Conservation (phyloP, 1,140 invertebrate genomes). For the Lasioglossum albipes region DNA sequence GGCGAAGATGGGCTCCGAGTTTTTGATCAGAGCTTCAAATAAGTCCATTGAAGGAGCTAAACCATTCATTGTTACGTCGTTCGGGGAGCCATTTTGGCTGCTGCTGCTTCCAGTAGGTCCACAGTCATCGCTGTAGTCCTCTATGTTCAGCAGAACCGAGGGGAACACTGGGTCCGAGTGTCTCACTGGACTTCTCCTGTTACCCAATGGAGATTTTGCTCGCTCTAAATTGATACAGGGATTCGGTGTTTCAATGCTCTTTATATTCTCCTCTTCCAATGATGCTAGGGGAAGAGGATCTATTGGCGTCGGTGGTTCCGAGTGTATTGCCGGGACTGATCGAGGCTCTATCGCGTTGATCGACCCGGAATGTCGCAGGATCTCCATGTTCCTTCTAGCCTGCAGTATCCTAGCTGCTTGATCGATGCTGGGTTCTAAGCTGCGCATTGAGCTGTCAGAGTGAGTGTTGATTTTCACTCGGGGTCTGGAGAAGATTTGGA, state of each 20-base stretch:
- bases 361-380: constrained; percentile 64
- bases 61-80: not conserved
- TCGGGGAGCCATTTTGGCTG: constrained; percentile 7
- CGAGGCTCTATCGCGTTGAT: constrained; percentile 57
- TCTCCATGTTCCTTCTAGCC: constrained; percentile 49
- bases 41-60: constrained; percentile 38
- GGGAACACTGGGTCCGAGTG: constrained; percentile 72
- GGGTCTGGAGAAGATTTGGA: constrained; percentile 34
- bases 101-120: not conserved
- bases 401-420: constrained; percentile 39
- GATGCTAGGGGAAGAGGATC: constrained; percentile 65
- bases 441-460: constrained; percentile 29
- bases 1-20: constrained; percentile 66
- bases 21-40: constrained; percentile 49
- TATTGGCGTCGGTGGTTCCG: constrained; percentile 75
- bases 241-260: constrained; percentile 3
- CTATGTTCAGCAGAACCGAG: constrained; percentile 72
- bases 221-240: not conserved
- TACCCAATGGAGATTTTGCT: constrained; percentile 27
- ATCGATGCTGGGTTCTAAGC: constrained; percentile 34
- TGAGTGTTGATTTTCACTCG: constrained; percentile 53
- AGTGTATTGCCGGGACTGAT: constrained; percentile 69
- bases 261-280: constrained; percentile 51
- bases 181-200: constrained; percentile 63
- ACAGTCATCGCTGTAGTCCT: constrained; percentile 60